Base-by-base conservation (phyloP, 2,888 invertebrate genomes). In the Capitulum mitella region DNA sequence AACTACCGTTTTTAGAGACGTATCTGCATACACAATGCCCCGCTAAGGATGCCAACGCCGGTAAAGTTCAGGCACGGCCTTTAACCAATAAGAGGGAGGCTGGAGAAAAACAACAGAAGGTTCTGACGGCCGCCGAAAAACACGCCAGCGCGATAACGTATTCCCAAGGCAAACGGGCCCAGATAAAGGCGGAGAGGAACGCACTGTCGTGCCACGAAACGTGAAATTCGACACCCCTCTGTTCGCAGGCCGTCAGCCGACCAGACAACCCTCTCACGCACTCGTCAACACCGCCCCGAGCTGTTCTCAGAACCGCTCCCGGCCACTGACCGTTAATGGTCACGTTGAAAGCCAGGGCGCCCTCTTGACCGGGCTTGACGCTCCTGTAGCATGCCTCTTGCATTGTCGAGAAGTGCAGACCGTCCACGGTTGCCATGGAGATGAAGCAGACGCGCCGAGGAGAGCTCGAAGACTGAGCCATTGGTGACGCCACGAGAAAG, bases 401-500 rank as follows among this genome's bases (percentile, higher is more conserved):
- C 14, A 64, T 16, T 16, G 64, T 64, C 3, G 64, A 64, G 34
- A 64, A 64, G 19, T 22, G 34, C 1, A 64, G 64, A 34, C 64
- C 64, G 34, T 37, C 19, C 34, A 19, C 19, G 34, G 64, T 64
- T 34, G 64, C 64, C 64, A 64, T 64, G 34, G 64, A 91, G 87
- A 92, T 91, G 87, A 92, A 92, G 87, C 93, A 93, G 87, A 91
- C 90, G 82, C 92, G 89, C 75, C 91, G 87, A 78, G 90, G 89
- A 79, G 90, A 90, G 81, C 90, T 89, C 79, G 90, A 89, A 84
- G 90, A 88, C 79, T 91, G 88, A 80, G 90, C 90, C 83, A 91
- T 87, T 37, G 92, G 92, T 78, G 92, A 92, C 79, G 92, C 91
- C 85, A 95, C 93, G 83, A 95, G 91, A 86, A 92, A 95, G 84